Percentiles rank a stretch among this genome's conserved stretches.
Conservation (phyloP, 2,888 invertebrate species). For the Alloscopus bannaensis region DNA sequence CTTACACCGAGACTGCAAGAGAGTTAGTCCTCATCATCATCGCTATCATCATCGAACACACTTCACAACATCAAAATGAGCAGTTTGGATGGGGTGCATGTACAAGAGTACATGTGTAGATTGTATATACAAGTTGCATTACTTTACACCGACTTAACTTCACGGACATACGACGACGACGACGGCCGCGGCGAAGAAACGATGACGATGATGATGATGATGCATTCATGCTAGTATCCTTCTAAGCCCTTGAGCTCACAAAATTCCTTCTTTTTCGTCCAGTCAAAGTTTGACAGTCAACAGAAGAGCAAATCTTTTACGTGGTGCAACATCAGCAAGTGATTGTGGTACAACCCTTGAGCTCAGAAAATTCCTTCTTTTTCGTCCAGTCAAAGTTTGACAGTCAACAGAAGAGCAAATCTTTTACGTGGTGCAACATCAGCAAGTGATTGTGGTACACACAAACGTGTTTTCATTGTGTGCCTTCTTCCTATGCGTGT, state of each 20-base stretch:
- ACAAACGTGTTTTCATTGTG: too few species aligned
- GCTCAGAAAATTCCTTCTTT: constrained; percentile 49
- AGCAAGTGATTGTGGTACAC: constrained; percentile 5
- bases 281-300: constrained; percentile 61
- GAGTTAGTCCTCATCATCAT: constrained; percentile 36
- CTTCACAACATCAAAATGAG: constrained; percentile 57
- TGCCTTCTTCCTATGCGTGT: neutral
- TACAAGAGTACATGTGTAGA: constrained; percentile 33
- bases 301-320: constrained; percentile 48
- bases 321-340: too few species aligned
- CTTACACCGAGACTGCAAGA: constrained; percentile 57
- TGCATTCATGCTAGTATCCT: constrained; percentile 43
- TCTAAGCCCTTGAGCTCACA: constrained; percentile 53
- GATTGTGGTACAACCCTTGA: constrained; percentile 54
- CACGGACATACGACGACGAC: constrained; percentile 29
- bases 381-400: constrained; percentile 65
- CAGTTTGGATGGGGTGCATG: constrained; percentile 26
- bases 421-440: neutral
- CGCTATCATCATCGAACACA: constrained; percentile 47
- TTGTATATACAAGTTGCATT: constrained; percentile 15
- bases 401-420: constrained; percentile 50
- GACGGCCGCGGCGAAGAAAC: too few species aligned
- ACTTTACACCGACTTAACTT: constrained; percentile 41
- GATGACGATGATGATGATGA: too few species aligned
- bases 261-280: constrained; percentile 57